These are phyloP conservation scores for Plagiodera versicolora DNA, from an alignment of 2,888 invertebrate genomes.

Conservation along the genomic window DNA sequence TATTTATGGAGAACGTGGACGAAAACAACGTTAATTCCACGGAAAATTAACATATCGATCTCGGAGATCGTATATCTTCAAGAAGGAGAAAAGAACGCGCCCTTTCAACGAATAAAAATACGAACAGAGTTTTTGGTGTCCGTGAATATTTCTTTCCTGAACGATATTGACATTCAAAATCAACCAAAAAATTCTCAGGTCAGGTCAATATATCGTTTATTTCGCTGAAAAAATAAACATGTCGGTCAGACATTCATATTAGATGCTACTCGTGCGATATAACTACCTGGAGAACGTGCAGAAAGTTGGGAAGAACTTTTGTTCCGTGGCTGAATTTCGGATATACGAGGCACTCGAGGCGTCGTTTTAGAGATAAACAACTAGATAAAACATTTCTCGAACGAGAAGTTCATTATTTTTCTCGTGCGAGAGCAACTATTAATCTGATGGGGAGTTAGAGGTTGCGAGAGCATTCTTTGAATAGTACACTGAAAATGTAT, in stretches of 20 bases:
- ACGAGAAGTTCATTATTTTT: background rate
- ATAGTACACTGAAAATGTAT: background rate
- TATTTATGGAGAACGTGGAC: too few species aligned
- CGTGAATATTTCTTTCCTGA: too few species aligned
- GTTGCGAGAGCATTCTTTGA: background rate
- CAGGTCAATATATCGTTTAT: too few species aligned
- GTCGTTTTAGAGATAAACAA: background rate
- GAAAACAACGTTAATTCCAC: too few species aligned
- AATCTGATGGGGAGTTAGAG: too few species aligned
- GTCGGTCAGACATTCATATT: background rate
- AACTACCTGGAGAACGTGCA: background rate
- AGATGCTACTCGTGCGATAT: background rate
- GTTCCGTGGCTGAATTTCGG: background rate
- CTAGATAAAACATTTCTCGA: background rate
- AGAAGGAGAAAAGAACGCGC: too few species aligned
- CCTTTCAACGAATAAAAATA: too few species aligned
- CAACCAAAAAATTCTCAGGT: too few species aligned
- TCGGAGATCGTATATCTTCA: too few species aligned
- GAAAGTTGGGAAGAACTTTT: background rate
- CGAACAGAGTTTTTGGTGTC: too few species aligned
- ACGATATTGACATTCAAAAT: too few species aligned
- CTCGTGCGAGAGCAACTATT: background rate
- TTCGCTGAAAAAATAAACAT: background rate
- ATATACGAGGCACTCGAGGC: background rate
- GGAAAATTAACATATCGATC: too few species aligned